Percentiles rank a stretch among this genome's conserved stretches.
Evolutionary conservation across 2,797 vertebrate species (phyloP).

Genomic region (Chanos chanos): DNA sequence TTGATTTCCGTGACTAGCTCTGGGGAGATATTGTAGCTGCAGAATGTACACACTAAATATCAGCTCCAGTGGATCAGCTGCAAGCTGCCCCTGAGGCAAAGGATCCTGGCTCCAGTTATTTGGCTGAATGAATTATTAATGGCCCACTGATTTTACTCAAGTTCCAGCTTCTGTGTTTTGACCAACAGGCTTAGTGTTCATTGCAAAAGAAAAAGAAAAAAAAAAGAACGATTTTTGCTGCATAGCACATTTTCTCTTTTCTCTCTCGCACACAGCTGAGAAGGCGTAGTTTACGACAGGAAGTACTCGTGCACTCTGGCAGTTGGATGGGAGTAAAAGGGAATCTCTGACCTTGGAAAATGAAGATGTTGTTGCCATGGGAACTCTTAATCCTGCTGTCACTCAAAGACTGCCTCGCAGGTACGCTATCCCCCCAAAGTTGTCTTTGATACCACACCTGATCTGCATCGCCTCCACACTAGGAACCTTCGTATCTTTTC

Average conservation of each 20-base stretch:
- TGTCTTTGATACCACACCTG: conserved; percentile 75
- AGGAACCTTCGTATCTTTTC: conserved; percentile 28
- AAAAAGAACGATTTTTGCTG: too few relatives aligned
- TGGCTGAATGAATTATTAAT: conserved; percentile 70
- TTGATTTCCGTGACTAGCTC: conserved; percentile 36
- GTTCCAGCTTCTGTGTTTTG: conserved; percentile 40
- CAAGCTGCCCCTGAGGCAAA: conserved; percentile 48
- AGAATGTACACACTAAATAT: conserved; percentile 56
- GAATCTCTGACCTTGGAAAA: conserved; percentile 86
- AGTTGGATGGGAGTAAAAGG: conserved; percentile 67
- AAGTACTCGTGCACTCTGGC: conserved; percentile 60
- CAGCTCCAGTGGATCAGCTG: conserved; percentile 54
- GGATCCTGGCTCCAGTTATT: conserved; percentile 58
- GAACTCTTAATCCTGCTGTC: conserved; percentile 90
- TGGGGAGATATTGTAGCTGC: conserved; percentile 48
- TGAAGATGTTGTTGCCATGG: conserved; percentile 93
- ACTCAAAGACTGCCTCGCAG: conserved; percentile 82
- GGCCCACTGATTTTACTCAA: conserved; percentile 51
- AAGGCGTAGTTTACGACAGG: conserved; percentile 58
- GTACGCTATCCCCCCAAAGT: conserved; percentile 76
- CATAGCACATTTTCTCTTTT: conserved; percentile 9
- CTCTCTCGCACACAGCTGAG: conserved; percentile 54
- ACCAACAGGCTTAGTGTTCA: background rate
- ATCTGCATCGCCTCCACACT: conserved; percentile 60
- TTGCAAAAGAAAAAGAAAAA: too few relatives aligned